Base-by-base conservation (phyloP, 2,888 invertebrate species). In the Carabus problematicus region DNA sequence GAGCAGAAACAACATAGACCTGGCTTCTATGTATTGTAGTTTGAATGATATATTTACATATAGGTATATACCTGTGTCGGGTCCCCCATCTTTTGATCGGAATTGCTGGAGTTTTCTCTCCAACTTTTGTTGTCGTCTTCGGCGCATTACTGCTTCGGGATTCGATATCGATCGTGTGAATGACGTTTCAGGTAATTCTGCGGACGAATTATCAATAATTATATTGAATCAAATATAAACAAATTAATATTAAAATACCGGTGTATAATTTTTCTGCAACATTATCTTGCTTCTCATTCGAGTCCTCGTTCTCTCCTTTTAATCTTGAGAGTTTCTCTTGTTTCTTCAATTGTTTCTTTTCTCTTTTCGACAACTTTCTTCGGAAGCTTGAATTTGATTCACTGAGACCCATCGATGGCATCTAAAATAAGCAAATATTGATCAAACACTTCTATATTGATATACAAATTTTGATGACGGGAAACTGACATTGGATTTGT, bases 121-220 rank as follows among this genome's bases (percentile, higher is more conserved):
- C 64, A 98, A 87, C 81, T 98, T 98, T 82, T 98, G 97, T 79
- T 98, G 98, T 19, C 99, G 85, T 64, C 98, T 86, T 61, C 98
- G 89, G 72, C 97, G 88, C 99, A 99, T 99, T 75, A 99, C 99
- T 71, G 98, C 97, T 85, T 99, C 99, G 2, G 99, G 99, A 85
- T 99, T 99, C 72, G 98, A 98, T 80, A 99, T 99, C 76, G 97
- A 98, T 77, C 99, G 88, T 59, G 98, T 99, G 84, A 99, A 99
- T 76, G 96, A 97, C 62, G 97, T 98, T 84, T 98, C 97, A 29
- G 98, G 98, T 75, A 98, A 84, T 85, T 98, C 98, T 90, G 84
- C 42, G 80, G 80, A 72, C 71, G 72, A 71, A 64, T 76, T 62
- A 72, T 29, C 6, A 29, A 29, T 29, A 29, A 29, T 29, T 29